phyloP scores from a whole-genome alignment of 2,888 invertebrate genomes.

The Stenodema calcarata region DNA sequence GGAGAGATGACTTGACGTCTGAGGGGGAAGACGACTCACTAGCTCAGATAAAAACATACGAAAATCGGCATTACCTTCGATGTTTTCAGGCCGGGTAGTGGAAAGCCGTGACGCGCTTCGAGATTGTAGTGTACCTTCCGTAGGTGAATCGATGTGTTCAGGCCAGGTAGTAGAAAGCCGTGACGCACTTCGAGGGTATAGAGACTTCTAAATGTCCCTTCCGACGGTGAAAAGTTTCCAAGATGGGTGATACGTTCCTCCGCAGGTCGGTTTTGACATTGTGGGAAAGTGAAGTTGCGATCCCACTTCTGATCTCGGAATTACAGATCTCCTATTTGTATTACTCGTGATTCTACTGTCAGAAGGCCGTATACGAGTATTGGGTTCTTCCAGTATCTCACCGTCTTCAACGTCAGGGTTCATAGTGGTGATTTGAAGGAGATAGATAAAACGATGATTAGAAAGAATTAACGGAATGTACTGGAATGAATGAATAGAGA shows the following conservation, averaged over 20 bases:
- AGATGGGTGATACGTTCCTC: neutral
- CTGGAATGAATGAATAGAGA: no score
- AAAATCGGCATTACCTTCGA: neutral
- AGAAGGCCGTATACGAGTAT: no score
- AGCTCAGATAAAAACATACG: neutral
- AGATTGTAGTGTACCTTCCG: no score
- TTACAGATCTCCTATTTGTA: no score
- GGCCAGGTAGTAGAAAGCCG: neutral
- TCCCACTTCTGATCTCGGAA: neutral
- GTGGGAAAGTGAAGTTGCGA: neutral
- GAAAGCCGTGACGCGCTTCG: neutral
- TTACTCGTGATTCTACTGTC: no score
- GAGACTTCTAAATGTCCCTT: no score
- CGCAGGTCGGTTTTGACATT: neutral
- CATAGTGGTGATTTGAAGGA: no score
- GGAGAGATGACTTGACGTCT: neutral
- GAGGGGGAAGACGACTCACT: neutral
- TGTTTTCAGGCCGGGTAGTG: neutral
- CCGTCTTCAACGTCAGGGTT: no score
- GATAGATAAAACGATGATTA: no score
- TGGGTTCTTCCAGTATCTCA: no score
- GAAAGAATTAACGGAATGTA: no score
- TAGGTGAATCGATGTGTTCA: neutral
- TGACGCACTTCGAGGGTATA: neutral
- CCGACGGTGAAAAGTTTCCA: neutral